These are phyloP conservation scores for Ranitomeya imitator DNA, from an alignment of 2,113 vertebrate species.

Conservation along the genomic window DNA sequence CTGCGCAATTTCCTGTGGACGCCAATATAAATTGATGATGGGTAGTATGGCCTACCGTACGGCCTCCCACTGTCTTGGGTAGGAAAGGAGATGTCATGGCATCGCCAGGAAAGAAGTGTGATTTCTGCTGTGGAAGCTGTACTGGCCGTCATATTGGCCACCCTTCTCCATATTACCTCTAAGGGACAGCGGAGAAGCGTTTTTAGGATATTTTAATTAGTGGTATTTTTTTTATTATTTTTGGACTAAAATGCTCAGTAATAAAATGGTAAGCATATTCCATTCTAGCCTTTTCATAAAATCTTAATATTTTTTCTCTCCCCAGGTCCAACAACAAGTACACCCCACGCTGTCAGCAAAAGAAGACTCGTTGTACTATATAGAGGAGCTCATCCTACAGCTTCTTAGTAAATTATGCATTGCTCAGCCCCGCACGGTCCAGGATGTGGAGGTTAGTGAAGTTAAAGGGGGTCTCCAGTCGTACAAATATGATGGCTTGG, in stretches of 20 bases:
- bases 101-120: not conserved
- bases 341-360: slow-evolving; percentile 93
- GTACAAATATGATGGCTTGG: not conserved
- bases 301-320: not conserved
- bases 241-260: no score
- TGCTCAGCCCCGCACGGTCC: slow-evolving; percentile 90
- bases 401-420: slow-evolving; percentile 96
- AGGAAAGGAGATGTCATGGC: not conserved
- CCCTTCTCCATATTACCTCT: no score
- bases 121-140: no score
- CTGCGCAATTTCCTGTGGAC: not conserved
- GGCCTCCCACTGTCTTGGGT: not conserved
- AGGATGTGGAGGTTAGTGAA: slow-evolving; percentile 89
- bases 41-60: not conserved
- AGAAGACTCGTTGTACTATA: slow-evolving; percentile 95
- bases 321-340: slow-evolving; percentile 94
- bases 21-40: not conserved
- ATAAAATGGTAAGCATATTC: not conserved
- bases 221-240: no score
- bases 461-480: not conserved
- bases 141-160: no score
- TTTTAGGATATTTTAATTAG: no score
- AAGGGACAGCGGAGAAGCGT: no score
- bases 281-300: not conserved
- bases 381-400: slow-evolving; percentile 97